Evolutionary conservation across 2,113 vertebrate genomes (phyloP).

Genomic region (Oxygymnocypris stewartii): DNA sequence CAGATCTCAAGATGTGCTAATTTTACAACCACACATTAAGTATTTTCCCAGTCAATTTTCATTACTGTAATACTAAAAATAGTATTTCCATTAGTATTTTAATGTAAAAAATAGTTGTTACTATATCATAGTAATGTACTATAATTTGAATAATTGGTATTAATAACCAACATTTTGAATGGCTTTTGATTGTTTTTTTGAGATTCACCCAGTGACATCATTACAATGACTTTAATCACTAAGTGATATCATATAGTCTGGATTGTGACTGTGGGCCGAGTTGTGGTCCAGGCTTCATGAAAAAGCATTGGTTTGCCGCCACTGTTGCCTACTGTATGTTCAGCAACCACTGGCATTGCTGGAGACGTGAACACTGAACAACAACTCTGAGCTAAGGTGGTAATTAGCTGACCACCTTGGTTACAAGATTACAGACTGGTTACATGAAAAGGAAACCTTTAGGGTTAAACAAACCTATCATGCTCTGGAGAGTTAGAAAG

Average conservation of each 20-base stretch:
- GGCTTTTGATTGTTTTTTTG: neutral
- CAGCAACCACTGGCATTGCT: neutral
- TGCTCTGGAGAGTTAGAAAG: neutral
- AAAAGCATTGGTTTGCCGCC: slow-evolving; percentile 56
- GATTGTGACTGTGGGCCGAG: slow-evolving; percentile 61
- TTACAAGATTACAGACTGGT: slow-evolving; percentile 41
- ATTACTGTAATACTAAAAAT: neutral
- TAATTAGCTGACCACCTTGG: slow-evolving; percentile 40
- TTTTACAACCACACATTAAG: slow-evolving; percentile 16
- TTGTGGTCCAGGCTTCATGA: slow-evolving; percentile 63
- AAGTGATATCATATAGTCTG: slow-evolving; percentile 53
- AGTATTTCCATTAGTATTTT: neutral
- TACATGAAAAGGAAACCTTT: slow-evolving; percentile 21
- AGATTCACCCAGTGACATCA: neutral
- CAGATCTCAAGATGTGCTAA: slow-evolving; percentile 29
- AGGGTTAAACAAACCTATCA: neutral
- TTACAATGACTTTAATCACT: neutral
- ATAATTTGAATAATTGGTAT: neutral
- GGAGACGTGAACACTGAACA: neutral
- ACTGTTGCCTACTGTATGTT: slow-evolving; percentile 49
- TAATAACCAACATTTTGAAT: neutral
- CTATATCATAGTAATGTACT: neutral
- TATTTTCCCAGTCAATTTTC: neutral
- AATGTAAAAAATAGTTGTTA: neutral
- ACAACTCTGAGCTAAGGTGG: neutral